Evolutionary conservation across 2,797 vertebrate genomes (phyloP).

Genomic region (Babyrousa celebensis): DNA sequence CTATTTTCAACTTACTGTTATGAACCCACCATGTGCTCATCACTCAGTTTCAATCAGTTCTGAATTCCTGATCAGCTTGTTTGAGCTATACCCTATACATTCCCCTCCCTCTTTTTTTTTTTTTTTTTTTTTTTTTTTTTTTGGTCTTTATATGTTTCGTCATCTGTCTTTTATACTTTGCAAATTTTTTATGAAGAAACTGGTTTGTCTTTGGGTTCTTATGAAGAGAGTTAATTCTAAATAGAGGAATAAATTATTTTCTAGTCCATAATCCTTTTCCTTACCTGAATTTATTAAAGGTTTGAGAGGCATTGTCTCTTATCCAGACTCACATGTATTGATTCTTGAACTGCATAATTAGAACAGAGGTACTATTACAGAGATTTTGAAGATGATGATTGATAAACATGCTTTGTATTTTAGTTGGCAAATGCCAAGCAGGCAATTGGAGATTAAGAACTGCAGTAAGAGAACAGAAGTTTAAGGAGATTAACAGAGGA

Average conservation of each 20-base stretch:
- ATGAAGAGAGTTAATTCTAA: constrained; percentile 54
- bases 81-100: not conserved
- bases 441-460: constrained; percentile 27
- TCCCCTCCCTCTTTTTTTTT: not conserved
- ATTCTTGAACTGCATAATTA: not conserved
- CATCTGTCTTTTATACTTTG: constrained; percentile 18
- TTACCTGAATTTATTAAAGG: constrained; percentile 34
- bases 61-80: constrained; percentile 49
- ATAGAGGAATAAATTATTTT: not conserved
- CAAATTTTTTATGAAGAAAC: constrained; percentile 42
- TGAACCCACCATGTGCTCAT: not conserved
- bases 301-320: constrained; percentile 3
- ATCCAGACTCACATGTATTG: constrained; percentile 18
- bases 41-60: constrained; percentile 19
- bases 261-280: constrained; percentile 51
- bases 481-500: not conserved
- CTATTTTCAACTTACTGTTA: constrained; percentile 14
- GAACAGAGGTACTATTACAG: not conserved
- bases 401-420: constrained; percentile 19
- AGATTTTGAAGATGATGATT: not conserved
- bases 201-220: constrained; percentile 46
- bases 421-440: constrained; percentile 1
- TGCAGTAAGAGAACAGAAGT: constrained; percentile 17
- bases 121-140: not conserved
- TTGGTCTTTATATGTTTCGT: not conserved